These are phyloP conservation scores for Scelioninae gen. 1 DNA, from an alignment of 2,888 invertebrate species.

Conservation along the genomic window DNA sequence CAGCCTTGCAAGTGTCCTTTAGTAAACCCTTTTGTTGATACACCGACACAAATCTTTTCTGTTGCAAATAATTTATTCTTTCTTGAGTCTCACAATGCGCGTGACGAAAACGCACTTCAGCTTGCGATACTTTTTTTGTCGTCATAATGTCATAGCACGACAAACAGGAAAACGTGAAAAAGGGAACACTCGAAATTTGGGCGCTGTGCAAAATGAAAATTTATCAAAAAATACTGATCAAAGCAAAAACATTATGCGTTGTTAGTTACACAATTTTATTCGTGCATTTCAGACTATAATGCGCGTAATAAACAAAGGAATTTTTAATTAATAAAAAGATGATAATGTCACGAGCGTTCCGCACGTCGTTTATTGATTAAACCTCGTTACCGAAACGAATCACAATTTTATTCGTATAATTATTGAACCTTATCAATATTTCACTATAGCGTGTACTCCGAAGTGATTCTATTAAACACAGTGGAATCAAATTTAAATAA, in stretches of 20 bases:
- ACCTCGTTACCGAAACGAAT: slow-evolving; percentile 9
- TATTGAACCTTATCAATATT: slow-evolving; percentile 24
- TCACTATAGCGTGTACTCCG: slow-evolving; percentile 1
- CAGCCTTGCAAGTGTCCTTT: slow-evolving; percentile 44
- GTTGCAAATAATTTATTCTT: slow-evolving; percentile 44
- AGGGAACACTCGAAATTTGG: no score
- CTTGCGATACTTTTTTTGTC: no score
- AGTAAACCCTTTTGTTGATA: slow-evolving; percentile 52
- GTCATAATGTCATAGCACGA: no score
- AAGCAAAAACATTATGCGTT: neutral
- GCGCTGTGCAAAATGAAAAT: no score
- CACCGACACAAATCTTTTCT: slow-evolving; percentile 39
- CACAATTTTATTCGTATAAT: slow-evolving; percentile 41
- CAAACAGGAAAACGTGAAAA: no score
- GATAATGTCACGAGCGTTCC: slow-evolving; percentile 4
- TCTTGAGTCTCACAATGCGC: neutral
- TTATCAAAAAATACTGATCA: no score
- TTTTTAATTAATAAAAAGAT: slow-evolving; percentile 26
- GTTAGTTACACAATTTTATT: slow-evolving; percentile 3
- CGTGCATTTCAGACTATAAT: neutral
- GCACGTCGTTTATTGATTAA: slow-evolving; percentile 21
- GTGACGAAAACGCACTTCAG: slow-evolving; percentile 13
- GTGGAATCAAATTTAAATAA: slow-evolving; percentile 35
- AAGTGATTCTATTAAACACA: slow-evolving; percentile 41
- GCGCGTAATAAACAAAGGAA: slow-evolving; percentile 28